Conservation (phyloP, 2,888 invertebrate species). For the Brachyptera risi region DNA sequence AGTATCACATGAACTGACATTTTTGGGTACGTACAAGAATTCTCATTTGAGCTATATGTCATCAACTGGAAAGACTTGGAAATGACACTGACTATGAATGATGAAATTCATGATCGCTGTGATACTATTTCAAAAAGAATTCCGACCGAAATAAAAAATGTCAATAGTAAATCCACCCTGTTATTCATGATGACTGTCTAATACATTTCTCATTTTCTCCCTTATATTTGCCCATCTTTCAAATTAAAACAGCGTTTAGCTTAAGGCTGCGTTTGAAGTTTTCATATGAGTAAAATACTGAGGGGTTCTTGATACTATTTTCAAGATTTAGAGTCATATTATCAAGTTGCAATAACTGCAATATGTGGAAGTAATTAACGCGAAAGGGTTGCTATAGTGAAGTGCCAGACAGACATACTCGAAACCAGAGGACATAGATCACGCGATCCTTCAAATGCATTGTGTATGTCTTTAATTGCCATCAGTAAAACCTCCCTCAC, state of each 20-base stretch:
- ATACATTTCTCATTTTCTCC: not conserved
- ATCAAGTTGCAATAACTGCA: constrained; percentile 24
- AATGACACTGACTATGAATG: too few species aligned
- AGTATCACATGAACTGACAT: too few species aligned
- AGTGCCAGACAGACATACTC: constrained; percentile 5
- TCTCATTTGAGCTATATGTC: too few species aligned
- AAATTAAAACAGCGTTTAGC: not conserved
- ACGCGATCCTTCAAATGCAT: not conserved
- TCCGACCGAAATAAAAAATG: not conserved
- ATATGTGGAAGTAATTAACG: constrained; percentile 26
- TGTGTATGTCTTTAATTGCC: constrained; percentile 10
- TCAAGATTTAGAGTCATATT: not conserved
- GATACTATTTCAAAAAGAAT: not conserved
- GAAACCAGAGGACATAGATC: constrained; percentile 14
- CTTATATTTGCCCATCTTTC: not conserved
- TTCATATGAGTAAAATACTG: not conserved
- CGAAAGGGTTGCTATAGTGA: constrained; percentile 19
- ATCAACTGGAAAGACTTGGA: too few species aligned
- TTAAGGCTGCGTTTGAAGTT: constrained; percentile 5
- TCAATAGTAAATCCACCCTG: not conserved
- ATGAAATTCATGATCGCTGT: too few species aligned
- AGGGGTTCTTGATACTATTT: constrained; percentile 8
- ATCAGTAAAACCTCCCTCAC: not conserved
- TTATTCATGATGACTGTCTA: too few species aligned
- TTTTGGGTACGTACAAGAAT: too few species aligned